Percentiles rank a stretch among this genome's conserved stretches.
phyloP scores from a whole-genome alignment of 1,140 invertebrate species.

The Tetramorium simillimum region DNA sequence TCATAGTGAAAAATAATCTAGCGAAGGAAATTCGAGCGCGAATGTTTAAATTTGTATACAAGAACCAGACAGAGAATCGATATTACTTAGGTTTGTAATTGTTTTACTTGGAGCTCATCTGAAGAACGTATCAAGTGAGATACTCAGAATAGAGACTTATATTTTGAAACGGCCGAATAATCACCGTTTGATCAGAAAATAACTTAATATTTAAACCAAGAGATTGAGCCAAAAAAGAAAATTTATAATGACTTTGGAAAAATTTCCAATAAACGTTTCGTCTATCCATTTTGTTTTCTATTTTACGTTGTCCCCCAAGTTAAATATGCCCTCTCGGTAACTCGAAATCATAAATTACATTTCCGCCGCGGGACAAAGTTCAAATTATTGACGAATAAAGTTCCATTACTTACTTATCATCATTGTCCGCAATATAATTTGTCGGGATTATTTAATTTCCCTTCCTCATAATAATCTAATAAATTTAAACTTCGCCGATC shows the following conservation, averaged over 20 bases:
- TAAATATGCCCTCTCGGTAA: neutral
- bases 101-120: neutral
- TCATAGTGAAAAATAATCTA: neutral
- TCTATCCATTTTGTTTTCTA: neutral
- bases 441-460: constrained; percentile 14
- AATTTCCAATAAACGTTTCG: neutral
- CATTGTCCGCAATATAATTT: neutral
- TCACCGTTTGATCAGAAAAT: neutral
- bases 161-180: neutral
- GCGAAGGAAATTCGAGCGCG: neutral
- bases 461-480: neutral
- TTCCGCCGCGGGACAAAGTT: neutral
- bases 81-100: neutral
- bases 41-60: neutral
- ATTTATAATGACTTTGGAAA: neutral
- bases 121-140: neutral
- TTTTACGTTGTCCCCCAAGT: neutral
- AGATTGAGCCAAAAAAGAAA: neutral
- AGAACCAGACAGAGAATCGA: neutral
- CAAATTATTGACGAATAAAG: neutral
- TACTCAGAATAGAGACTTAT: neutral
- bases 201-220: neutral
- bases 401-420: neutral
- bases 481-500: neutral
- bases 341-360: constrained; percentile 12